phyloP scores from a whole-genome alignment of 30 jellyfish, hydroid and myxozoan species.

The Hydractinia echinata region DNA sequence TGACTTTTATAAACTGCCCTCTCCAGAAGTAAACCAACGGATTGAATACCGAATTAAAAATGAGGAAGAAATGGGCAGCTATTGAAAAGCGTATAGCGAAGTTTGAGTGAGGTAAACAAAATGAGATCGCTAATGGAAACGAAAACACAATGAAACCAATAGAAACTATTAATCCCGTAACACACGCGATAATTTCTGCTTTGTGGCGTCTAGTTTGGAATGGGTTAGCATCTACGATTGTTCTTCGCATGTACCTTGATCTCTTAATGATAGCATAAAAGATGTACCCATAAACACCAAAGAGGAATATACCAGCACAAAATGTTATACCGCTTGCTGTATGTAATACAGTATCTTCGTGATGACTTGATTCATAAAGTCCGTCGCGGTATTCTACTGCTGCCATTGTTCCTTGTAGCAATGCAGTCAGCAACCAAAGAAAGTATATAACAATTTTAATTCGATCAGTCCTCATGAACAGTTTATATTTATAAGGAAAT shows the following conservation, averaged over 20 bases:
- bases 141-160: conserved; percentile 13
- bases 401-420: not conserved
- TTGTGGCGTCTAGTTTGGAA: not conserved
- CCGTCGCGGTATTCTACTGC: not conserved
- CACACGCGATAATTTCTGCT: not conserved
- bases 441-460: not conserved
- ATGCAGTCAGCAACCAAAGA: conserved; percentile 9
- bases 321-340: not conserved
- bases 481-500: not conserved
- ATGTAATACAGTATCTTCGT: not conserved
- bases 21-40: conserved; percentile 10
- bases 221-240: not conserved
- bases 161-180: not conserved
- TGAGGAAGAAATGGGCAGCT: not conserved
- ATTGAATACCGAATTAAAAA: not conserved
- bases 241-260: not conserved
- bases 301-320: not conserved
- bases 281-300: not conserved
- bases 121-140: not conserved
- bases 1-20: not conserved
- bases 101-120: not conserved
- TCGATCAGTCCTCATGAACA: not conserved
- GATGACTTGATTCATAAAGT: not conserved
- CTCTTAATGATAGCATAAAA: not conserved
- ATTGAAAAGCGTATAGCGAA: not conserved